Evolutionary conservation across 2,113 vertebrate genomes (phyloP).

Genomic region (Peromyscus polionotus): DNA sequence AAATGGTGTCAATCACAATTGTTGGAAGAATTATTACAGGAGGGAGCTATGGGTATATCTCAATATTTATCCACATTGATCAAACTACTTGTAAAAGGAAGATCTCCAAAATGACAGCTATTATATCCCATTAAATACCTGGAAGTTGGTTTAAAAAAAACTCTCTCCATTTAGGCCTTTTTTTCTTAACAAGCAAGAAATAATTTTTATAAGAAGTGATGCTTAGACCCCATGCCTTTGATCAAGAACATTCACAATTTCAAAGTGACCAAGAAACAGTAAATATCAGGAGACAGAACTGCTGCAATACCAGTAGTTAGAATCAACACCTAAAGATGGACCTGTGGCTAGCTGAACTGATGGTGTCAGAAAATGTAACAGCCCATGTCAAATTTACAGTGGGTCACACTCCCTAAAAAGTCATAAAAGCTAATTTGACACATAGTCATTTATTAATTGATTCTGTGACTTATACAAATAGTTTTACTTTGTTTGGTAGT

Average conservation of each 20-base stretch:
- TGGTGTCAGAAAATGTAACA: not conserved
- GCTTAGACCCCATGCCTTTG: not conserved
- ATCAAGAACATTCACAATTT: not conserved
- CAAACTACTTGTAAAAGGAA: not conserved
- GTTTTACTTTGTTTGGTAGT: conserved; percentile 88
- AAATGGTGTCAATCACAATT: not conserved
- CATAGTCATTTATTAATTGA: not conserved
- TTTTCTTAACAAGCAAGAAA: not conserved
- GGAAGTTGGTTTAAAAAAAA: not conserved
- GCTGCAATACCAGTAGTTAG: not conserved
- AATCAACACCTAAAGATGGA: not conserved
- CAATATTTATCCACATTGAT: not conserved
- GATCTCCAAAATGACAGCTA: not conserved
- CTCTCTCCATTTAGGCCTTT: not conserved
- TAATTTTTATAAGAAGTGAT: not conserved
- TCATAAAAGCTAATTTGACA: not conserved
- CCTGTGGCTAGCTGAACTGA: not conserved
- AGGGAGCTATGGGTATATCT: not conserved
- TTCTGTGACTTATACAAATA: not conserved
- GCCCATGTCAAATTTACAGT: not conserved
- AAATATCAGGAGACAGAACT: not conserved
- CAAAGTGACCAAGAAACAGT: not conserved
- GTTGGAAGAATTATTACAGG: not conserved
- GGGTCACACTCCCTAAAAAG: not conserved
- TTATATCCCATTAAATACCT: not conserved